Conservation (phyloP, 2,113 vertebrate species). For the Xiphias gladius region DNA sequence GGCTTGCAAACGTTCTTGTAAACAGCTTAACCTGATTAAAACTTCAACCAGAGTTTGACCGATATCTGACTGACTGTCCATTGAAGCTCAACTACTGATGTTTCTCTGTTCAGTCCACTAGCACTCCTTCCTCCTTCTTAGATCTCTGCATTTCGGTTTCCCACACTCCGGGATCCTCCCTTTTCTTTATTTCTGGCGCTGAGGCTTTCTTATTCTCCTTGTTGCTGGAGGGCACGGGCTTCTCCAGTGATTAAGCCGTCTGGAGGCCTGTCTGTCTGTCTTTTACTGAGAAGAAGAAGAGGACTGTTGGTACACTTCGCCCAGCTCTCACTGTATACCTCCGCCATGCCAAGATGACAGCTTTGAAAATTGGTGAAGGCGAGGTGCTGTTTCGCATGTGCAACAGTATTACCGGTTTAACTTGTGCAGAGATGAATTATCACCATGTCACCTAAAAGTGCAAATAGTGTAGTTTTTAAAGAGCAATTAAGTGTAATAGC, state of each 20-base stretch:
- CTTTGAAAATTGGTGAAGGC: constrained; percentile 80
- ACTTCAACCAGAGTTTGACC: constrained; percentile 53
- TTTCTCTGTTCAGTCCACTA: constrained; percentile 21
- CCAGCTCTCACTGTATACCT: constrained; percentile 65
- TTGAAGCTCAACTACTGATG: constrained; percentile 6
- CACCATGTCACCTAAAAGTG: constrained; percentile 92
- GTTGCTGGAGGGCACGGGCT: constrained; percentile 67
- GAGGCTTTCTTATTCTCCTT: constrained; percentile 45
- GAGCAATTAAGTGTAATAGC: constrained; percentile 95
- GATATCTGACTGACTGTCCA: constrained; percentile 12
- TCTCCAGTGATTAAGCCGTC: constrained; percentile 77
- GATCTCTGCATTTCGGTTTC: constrained; percentile 62
- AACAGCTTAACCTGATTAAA: constrained; percentile 61
- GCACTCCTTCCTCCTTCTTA: constrained; percentile 18
- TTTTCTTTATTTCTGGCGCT: constrained; percentile 50
- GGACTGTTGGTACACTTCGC: constrained; percentile 73
- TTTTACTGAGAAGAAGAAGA: constrained; percentile 45
- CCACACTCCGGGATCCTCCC: constrained; percentile 74
- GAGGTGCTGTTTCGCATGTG: constrained; percentile 85
- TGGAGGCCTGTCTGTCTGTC: constrained; percentile 71
- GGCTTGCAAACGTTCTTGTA: constrained; percentile 44
- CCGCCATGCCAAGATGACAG: constrained; percentile 76
- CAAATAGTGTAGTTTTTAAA: constrained; percentile 91
- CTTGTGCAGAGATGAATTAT: constrained; percentile 93
- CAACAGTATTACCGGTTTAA: constrained; percentile 90